Evolutionary conservation across 2,113 vertebrate species (phyloP).

Genomic region (Mustela lutreola): DNA sequence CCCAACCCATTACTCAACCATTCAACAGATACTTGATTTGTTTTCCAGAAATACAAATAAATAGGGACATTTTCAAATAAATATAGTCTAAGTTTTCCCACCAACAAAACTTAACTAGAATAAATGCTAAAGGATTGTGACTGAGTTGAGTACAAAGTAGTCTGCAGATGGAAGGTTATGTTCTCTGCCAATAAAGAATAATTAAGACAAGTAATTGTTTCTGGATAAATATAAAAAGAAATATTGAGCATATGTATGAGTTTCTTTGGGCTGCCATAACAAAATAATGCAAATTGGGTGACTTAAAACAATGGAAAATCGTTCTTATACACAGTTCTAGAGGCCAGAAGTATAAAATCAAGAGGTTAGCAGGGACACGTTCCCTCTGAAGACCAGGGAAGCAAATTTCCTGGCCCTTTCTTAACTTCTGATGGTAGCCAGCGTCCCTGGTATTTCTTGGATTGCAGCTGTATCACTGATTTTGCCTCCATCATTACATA

Average conservation of each 20-base stretch:
- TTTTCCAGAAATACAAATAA: neutral
- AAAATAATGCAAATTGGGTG: neutral
- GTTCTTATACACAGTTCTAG: neutral
- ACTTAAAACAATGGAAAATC: neutral
- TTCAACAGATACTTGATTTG: neutral
- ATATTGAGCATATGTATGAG: neutral
- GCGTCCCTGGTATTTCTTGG: neutral
- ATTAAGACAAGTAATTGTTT: neutral
- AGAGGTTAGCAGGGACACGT: rapidly evolving
- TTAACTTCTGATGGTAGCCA: neutral
- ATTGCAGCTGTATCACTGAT: neutral
- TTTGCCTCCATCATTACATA: neutral
- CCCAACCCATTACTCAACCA: neutral
- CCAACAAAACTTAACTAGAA: neutral
- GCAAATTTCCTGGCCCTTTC: neutral
- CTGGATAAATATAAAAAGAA: neutral
- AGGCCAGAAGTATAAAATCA: neutral
- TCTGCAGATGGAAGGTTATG: neutral
- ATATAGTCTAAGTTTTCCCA: neutral
- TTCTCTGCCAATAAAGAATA: neutral
- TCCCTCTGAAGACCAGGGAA: neutral
- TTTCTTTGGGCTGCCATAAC: neutral
- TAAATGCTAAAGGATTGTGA: neutral
- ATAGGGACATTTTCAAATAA: neutral
- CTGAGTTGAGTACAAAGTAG: neutral